phyloP scores from a whole-genome alignment of 2,113 vertebrate species.

The Paracyprichromis sp. region DNA sequence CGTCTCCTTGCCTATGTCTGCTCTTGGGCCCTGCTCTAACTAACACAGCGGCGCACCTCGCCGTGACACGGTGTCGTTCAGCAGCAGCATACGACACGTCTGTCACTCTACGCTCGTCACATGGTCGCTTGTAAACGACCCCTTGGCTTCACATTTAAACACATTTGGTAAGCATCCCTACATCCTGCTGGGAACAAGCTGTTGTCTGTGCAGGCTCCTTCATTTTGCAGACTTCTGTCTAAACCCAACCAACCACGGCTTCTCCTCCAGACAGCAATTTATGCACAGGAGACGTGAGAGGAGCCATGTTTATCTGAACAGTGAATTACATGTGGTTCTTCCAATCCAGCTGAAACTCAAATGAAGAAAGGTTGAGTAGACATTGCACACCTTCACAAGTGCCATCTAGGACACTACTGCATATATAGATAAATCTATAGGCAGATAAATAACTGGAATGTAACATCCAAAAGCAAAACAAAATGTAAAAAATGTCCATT shows the following conservation, averaged over 20 bases:
- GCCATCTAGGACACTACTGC: not conserved
- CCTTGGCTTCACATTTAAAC: not conserved
- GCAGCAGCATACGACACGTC: not conserved
- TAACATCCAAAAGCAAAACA: not conserved
- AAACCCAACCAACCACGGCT: not conserved
- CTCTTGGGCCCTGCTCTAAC: not conserved
- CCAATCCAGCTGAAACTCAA: not conserved
- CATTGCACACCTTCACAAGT: not conserved
- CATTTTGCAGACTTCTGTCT: not conserved
- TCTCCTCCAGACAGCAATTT: not conserved
- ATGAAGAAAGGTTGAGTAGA: not conserved
- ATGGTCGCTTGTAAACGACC: not conserved
- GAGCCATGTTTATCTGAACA: not conserved
- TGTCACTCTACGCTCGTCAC: not conserved
- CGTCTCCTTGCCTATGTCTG: not conserved
- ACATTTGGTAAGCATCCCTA: not conserved
- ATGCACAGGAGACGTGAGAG: not conserved
- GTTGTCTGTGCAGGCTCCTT: not conserved
- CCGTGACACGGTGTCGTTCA: not conserved
- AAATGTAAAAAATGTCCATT: not conserved
- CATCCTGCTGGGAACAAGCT: not conserved
- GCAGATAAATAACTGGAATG: not conserved
- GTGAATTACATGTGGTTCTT: not conserved
- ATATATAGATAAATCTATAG: fast-evolving
- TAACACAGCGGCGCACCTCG: not conserved